Evolutionary conservation across 2,113 vertebrate genomes (phyloP), one percentile per base, ranked within the genome.

Genomic region (Isurus oxyrinchus): DNA sequence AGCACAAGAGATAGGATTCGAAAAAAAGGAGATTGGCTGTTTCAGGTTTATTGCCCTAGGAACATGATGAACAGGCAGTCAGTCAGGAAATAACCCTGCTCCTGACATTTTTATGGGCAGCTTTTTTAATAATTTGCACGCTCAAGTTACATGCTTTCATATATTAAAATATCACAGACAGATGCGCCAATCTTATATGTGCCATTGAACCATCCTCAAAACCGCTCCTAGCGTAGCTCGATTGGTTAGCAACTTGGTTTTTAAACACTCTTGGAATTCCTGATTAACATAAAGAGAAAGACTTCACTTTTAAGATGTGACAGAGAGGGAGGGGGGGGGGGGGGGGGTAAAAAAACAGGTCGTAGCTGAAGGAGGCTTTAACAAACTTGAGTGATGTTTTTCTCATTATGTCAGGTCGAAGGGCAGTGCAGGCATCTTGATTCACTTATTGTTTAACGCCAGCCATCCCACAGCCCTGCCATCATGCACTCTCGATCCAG

Each of bases 371-470:
- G 97, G 97, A 97, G 97, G 96, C 98, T 98, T 98, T 98, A 98
- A 98, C 97, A 97, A 97, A 98, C 98, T 84, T 98, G 97, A 98
- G 97, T 98, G 98, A 98, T 98, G 97, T 98, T 97, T 97, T 97
- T 97, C 98, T 98, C 96, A 66, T 98, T 97, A 98, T 97, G 98
- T 98, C 98, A 97, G 97, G 97, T 98, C 97, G 97, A 97, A 98
- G 98, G 98, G 97, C 98, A 98, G 97, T 97, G 97, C 97, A 98
- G 98, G 97, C 97, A 98, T 98, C 97, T 98, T 97, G 97, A 97
- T 98, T 98, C 98, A 98, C 97, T 98, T 97, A 96, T 97, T 98
- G 98, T 98, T 97, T 98, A 98, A 97, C 97, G 97, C 97, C 97
- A 97, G 98, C 98, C 98, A 97, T 97, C 79, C 96, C 97, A 97